Evolutionary conservation across 92 coral and sea anemone genomes (phyloP).

Genomic region (Porites lobata): DNA sequence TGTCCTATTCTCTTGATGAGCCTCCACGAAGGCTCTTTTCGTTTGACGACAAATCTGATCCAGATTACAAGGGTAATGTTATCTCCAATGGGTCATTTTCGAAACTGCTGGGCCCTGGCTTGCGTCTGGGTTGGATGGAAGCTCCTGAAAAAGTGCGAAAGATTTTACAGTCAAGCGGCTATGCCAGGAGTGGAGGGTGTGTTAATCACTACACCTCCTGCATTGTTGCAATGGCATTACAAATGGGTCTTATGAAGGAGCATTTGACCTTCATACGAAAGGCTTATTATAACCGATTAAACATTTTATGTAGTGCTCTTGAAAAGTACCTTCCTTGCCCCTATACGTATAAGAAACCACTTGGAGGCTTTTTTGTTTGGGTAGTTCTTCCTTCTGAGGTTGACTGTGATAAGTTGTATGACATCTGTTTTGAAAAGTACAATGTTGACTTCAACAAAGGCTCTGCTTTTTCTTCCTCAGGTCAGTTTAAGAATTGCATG

Average conservation of each 20-base stretch:
- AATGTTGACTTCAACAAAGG: slow-evolving; percentile 79
- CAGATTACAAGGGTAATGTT: slow-evolving; percentile 93
- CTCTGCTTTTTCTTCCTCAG: slow-evolving; percentile 72
- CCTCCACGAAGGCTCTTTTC: slow-evolving; percentile 77
- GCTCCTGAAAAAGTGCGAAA: slow-evolving; percentile 70
- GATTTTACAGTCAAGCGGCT: slow-evolving; percentile 48
- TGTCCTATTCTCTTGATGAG: slow-evolving; percentile 49
- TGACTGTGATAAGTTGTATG: slow-evolving; percentile 67
- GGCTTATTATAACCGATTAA: slow-evolving; percentile 71
- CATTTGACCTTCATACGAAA: slow-evolving; percentile 60
- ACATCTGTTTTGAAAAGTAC: slow-evolving; percentile 74
- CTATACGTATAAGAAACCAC: slow-evolving; percentile 75
- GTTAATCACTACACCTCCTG: slow-evolving; percentile 93
- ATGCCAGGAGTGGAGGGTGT: slow-evolving; percentile 84
- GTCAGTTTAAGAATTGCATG: slow-evolving; percentile 82
- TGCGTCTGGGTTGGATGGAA: slow-evolving; percentile 96
- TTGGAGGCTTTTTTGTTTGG: slow-evolving; percentile 96
- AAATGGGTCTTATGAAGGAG: slow-evolving; percentile 79
- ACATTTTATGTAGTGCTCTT: slow-evolving; percentile 83
- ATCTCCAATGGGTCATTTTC: slow-evolving; percentile 93
- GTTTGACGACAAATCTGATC: slow-evolving; percentile 82
- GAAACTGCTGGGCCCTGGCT: slow-evolving; percentile 91
- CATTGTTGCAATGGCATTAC: slow-evolving; percentile 81
- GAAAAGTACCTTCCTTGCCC: slow-evolving; percentile 78
- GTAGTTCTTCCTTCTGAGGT: slow-evolving; percentile 72